phyloP scores from a whole-genome alignment of 2,888 invertebrate species.

The Graphium colonna region DNA sequence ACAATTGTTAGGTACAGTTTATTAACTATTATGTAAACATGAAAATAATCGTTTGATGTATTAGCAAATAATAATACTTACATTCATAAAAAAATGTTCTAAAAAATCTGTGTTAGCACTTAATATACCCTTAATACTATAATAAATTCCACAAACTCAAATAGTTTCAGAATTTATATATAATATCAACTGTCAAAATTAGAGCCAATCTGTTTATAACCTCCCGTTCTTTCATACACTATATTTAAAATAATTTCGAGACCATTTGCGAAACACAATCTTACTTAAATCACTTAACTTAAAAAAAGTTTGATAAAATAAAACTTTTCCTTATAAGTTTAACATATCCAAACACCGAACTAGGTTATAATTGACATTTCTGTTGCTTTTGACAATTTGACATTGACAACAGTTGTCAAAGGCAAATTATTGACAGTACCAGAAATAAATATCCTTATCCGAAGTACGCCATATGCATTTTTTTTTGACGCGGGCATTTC shows the following conservation, averaged over 20 bases:
- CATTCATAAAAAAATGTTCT: neutral
- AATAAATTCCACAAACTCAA: conserved; percentile 1
- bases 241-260: neutral
- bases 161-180: conserved; percentile 1
- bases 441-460: neutral
- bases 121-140: neutral
- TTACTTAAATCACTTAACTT: neutral
- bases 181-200: conserved; percentile 14
- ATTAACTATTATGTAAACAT: conserved; percentile 22
- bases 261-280: neutral
- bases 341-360: conserved; percentile 11
- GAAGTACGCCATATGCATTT: neutral
- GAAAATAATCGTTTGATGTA: neutral
- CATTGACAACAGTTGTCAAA: conserved; percentile 16
- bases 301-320: neutral
- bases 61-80: neutral
- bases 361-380: conserved; percentile 23
- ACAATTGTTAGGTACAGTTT: conserved; percentile 3
- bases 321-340: conserved; percentile 18
- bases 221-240: neutral
- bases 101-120: neutral
- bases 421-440: neutral
- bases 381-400: conserved; percentile 1
- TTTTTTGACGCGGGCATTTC: neutral
- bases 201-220: conserved; percentile 1